A percentile compares a stretch with the other conserved stretches of the same genome.
Evolutionary conservation across 2,888 invertebrate species (phyloP).

Genomic region (Synanthedon andrenaeformis): DNA sequence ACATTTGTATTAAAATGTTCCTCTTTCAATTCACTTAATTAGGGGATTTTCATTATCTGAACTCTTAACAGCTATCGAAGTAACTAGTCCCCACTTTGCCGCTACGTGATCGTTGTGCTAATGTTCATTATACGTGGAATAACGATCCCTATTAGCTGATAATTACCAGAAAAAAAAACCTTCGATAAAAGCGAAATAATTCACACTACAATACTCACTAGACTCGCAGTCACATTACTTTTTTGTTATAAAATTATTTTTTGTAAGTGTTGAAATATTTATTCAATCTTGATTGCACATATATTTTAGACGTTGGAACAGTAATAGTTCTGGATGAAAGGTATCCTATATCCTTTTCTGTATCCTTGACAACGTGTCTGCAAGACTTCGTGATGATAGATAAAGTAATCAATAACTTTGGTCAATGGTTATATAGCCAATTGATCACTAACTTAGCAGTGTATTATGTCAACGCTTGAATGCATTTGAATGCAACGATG

Average conservation of each 20-base stretch:
- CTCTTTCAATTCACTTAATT: slow-evolving; percentile 6
- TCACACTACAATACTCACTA: neutral
- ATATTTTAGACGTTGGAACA: no score
- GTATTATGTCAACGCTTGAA: neutral
- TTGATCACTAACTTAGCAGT: neutral
- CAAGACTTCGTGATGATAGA: no score
- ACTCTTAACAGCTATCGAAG: slow-evolving; percentile 11
- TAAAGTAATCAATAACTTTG: no score
- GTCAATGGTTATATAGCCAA: neutral
- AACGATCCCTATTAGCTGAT: neutral
- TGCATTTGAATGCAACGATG: neutral
- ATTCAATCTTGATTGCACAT: no score
- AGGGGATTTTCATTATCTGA: slow-evolving; percentile 22
- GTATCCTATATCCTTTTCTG: no score
- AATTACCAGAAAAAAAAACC: neutral
- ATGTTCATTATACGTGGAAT: slow-evolving; percentile 2
- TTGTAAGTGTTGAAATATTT: no score
- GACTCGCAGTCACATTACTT: no score
- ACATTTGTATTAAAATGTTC: neutral
- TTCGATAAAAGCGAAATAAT: neutral
- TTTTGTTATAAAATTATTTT: no score
- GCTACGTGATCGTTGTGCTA: slow-evolving; percentile 15
- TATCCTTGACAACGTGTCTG: no score
- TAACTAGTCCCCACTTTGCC: slow-evolving; percentile 15
- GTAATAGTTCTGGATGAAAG: no score